Evolutionary conservation across 2,888 invertebrate species (phyloP).

Genomic region (Bellardia pandia): DNA sequence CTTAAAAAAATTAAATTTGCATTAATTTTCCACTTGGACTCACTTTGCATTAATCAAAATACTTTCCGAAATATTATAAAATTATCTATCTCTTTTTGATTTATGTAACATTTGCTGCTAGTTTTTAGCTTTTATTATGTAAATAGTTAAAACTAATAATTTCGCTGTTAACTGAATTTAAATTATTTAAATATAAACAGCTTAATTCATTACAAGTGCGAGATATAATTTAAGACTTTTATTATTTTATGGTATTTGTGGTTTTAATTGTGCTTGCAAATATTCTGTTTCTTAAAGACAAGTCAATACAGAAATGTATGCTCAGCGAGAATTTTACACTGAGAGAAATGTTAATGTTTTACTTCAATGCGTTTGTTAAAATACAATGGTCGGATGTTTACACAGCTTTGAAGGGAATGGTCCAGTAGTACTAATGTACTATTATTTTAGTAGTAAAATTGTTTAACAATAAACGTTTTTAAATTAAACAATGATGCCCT

Average conservation of each 20-base stretch:
- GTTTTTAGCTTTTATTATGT: background rate
- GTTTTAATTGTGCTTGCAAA: conserved; percentile 25
- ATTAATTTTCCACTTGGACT: no score
- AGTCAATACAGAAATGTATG: background rate
- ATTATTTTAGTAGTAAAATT: no score
- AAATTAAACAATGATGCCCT: no score
- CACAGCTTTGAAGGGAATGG: no score
- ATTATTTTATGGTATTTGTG: conserved; percentile 43
- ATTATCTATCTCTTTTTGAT: background rate
- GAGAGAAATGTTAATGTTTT: background rate
- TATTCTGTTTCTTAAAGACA: background rate
- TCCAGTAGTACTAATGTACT: no score
- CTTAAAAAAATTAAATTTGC: no score
- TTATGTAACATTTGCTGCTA: background rate
- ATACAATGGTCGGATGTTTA: no score
- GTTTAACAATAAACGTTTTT: no score
- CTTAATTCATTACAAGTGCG: conserved; percentile 43
- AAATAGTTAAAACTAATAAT: conserved; percentile 44
- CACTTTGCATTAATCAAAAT: no score
- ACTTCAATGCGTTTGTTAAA: no score
- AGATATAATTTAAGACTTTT: conserved; percentile 49
- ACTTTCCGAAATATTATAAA: no score
- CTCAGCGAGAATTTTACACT: background rate
- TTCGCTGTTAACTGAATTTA: conserved; percentile 45
- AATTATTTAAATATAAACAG: conserved; percentile 30